Evolutionary conservation across 1,140 invertebrate genomes (phyloP).

Genomic region (Nasonia vitripennis): DNA sequence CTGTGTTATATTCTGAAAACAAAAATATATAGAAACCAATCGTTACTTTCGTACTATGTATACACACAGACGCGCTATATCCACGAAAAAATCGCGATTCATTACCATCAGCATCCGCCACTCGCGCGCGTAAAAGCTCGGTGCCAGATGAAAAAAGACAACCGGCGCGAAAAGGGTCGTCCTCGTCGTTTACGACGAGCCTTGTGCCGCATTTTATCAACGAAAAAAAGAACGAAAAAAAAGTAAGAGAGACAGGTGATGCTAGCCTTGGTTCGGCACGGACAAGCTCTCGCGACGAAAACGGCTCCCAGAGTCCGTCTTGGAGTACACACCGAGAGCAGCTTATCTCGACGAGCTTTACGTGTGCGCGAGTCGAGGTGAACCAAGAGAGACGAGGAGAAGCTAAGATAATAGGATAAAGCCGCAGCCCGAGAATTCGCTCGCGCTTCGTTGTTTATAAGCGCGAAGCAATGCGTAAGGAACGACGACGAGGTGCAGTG

Average conservation of each 20-base stretch:
- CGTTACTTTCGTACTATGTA: no score
- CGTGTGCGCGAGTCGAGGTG: slow-evolving; percentile 7
- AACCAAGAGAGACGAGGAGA: neutral
- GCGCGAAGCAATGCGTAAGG: no score
- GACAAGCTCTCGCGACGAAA: slow-evolving; percentile 37
- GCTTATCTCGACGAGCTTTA: slow-evolving; percentile 34
- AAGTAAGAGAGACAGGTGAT: slow-evolving; percentile 1
- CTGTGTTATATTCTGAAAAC: no score
- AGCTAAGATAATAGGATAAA: slow-evolving; percentile 27
- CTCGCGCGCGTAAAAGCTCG: neutral
- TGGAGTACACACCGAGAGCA: neutral
- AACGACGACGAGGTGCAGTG: no score
- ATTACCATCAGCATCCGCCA: neutral
- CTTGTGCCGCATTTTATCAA: slow-evolving; percentile 33
- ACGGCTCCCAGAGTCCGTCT: neutral
- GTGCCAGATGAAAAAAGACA: neutral
- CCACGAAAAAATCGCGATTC: neutral
- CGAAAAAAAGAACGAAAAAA: neutral
- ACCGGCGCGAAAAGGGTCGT: neutral
- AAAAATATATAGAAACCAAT: no score
- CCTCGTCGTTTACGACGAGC: neutral
- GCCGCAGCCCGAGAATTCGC: neutral
- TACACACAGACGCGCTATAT: no score
- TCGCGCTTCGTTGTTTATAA: no score
- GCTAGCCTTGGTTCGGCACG: slow-evolving; percentile 33